These are phyloP conservation scores for Campoletis sonorensis DNA, from an alignment of 1,140 invertebrate genomes.

Conservation along the genomic window DNA sequence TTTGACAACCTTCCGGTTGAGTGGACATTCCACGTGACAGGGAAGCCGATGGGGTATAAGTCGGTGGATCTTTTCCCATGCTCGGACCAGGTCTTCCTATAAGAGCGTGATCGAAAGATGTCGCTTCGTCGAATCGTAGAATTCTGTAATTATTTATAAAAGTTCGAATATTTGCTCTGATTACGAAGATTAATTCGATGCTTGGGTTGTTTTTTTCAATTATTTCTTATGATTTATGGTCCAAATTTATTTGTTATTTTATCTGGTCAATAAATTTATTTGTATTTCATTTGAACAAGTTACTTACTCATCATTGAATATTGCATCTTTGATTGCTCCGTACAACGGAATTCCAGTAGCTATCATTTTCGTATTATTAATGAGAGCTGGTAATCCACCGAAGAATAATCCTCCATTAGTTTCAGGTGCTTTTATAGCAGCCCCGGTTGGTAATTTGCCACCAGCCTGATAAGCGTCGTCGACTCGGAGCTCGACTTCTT, in stretches of 20 bases:
- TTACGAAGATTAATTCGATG: too few species aligned
- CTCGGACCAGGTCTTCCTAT: slow-evolving; percentile 82
- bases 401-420: slow-evolving; percentile 77
- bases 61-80: slow-evolving; percentile 77
- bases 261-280: slow-evolving; percentile 41
- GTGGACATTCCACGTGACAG: slow-evolving; percentile 71
- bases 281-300: slow-evolving; percentile 29
- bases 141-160: slow-evolving; percentile 73
- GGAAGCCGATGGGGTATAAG: slow-evolving; percentile 66
- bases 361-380: slow-evolving; percentile 77
- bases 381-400: slow-evolving; percentile 80
- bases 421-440: slow-evolving; percentile 76
- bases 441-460: slow-evolving; percentile 74
- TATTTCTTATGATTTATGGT: background rate
- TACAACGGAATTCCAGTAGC: slow-evolving; percentile 77
- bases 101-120: slow-evolving; percentile 82
- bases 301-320: slow-evolving; percentile 87
- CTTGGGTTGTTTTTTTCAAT: too few species aligned
- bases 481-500: slow-evolving; percentile 79
- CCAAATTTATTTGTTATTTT: background rate
- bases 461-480: slow-evolving; percentile 80
- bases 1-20: slow-evolving; percentile 77
- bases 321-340: slow-evolving; percentile 88
- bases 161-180: too few species aligned
- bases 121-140: slow-evolving; percentile 81